Conservation (phyloP, 2,797 vertebrate species). For the Sylvia borin region DNA sequence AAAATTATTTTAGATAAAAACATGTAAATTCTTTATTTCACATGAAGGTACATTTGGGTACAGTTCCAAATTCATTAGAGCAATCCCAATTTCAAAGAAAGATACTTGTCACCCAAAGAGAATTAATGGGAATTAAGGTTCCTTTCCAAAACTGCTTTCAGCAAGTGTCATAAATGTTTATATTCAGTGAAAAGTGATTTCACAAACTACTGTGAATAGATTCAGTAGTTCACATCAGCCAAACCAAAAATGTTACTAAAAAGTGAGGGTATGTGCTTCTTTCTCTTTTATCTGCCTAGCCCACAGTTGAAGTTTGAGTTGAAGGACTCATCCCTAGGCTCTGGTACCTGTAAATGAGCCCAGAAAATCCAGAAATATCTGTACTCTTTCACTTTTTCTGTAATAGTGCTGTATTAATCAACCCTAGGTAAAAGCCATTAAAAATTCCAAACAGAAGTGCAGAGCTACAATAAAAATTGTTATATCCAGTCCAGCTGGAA, state of each 20-base stretch:
- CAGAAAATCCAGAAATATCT: neutral
- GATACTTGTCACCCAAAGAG: neutral
- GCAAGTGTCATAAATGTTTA: neutral
- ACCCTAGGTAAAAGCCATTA: neutral
- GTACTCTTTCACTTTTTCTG: neutral
- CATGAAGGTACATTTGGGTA: neutral
- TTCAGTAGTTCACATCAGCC: neutral
- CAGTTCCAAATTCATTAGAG: neutral
- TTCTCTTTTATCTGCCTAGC: neutral
- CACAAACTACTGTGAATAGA: neutral
- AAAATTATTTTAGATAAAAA: neutral
- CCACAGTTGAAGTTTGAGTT: neutral
- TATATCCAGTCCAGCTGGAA: neutral
- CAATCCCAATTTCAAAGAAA: neutral
- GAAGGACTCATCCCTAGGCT: neutral
- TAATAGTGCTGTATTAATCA: neutral
- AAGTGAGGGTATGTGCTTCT: neutral
- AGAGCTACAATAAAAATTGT: neutral
- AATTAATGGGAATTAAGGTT: neutral
- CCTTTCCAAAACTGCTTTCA: neutral
- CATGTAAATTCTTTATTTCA: neutral
- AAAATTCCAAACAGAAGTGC: neutral
- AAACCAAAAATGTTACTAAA: neutral
- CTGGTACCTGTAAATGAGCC: neutral
- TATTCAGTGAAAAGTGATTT: neutral